Evolutionary conservation across 2,113 vertebrate genomes (phyloP), one percentile per base, ranked within the genome.

Genomic region (Podarcis raffonei): DNA sequence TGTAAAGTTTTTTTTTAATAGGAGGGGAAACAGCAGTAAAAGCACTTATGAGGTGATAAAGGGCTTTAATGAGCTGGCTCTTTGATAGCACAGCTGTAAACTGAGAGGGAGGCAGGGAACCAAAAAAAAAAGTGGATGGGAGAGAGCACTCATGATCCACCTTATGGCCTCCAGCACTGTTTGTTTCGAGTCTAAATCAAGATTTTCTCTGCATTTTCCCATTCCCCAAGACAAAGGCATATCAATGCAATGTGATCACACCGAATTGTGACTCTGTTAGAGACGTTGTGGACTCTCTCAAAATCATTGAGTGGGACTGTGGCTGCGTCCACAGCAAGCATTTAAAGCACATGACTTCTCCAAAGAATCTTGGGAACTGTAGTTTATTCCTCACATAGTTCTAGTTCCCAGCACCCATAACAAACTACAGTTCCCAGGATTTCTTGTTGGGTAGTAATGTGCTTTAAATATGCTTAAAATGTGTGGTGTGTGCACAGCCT

Each of bases 1-100:
- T 88, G 80, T 88, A 88, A 88, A 83, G 69, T 75, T 82, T 85
- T 85, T 85, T 85, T 85, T 89, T 71, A 72, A 75, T 42, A 85
- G 83, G 68, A 75, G 77, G 78, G 37, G 37, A 76, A 81, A 62
- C 83, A 66, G 83, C 83, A 81, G 37, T 81, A 85, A 85, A 85
- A 89, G 79, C 83, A 30, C 83, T 89, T 68, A 75, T 0, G n/a
- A 85, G 84, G 89, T 65, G 89, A 86, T 89, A 68, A 86, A 86
- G 69, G 39, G 23, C 84, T 89, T 89, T 86, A 82, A 82, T 82
- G 84, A 89, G 84, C 39, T 68, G 37, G 88, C 76, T 74, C 68
- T 35, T 74, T 83, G 57, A 88, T 88, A 88, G 68, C 35, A 76
- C 59, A 83, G 83, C 78, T 76, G 83, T 89, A 89, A 85, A 65